Percentiles rank a stretch among this genome's conserved stretches.
Conservation (phyloP, 2,888 invertebrate genomes). For the Drosophila mimetica region DNA sequence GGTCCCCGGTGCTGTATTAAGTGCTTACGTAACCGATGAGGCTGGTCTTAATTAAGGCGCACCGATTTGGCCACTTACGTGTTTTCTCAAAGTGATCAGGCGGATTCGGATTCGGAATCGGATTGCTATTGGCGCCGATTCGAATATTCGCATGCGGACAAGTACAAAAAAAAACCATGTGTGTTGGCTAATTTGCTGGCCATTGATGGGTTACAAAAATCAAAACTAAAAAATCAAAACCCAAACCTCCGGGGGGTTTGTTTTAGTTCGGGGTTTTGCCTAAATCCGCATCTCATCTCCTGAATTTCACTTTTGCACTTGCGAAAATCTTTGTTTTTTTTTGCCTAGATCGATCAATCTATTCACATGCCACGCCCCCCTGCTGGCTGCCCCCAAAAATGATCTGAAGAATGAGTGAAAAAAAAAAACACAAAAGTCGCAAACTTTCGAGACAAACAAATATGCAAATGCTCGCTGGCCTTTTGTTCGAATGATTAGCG, state of each 20-base stretch:
- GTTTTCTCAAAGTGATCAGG: constrained; percentile 13
- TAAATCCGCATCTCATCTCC: constrained; percentile 40
- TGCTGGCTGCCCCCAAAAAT: constrained; percentile 12
- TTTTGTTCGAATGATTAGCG: constrained; percentile 67
- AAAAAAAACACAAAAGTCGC: constrained; percentile 11
- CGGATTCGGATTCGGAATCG: constrained; percentile 15
- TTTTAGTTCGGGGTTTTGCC: constrained; percentile 1
- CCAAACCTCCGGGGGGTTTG: constrained; percentile 18
- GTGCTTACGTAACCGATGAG: constrained; percentile 45
- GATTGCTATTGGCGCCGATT: constrained; percentile 4
- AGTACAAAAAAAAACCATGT: constrained; percentile 19
- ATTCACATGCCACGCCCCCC: constrained; percentile 46
- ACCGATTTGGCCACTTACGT: constrained; percentile 42
- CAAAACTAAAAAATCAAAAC: neutral
- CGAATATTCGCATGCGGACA: constrained; percentile 19
- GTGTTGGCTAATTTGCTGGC: constrained; percentile 41
- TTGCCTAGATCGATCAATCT: constrained; percentile 44
- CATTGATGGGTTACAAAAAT: constrained; percentile 26
- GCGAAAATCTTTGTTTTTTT: constrained; percentile 1
- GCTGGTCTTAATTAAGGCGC: constrained; percentile 69
- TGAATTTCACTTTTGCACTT: constrained; percentile 37
- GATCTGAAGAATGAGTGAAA: neutral
- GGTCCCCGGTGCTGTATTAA: constrained; percentile 20
- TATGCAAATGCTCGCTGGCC: constrained; percentile 64
- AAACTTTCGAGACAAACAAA: constrained; percentile 58